Evolutionary conservation across 2,113 vertebrate genomes (phyloP).

Genomic region (Pongo abelii): DNA sequence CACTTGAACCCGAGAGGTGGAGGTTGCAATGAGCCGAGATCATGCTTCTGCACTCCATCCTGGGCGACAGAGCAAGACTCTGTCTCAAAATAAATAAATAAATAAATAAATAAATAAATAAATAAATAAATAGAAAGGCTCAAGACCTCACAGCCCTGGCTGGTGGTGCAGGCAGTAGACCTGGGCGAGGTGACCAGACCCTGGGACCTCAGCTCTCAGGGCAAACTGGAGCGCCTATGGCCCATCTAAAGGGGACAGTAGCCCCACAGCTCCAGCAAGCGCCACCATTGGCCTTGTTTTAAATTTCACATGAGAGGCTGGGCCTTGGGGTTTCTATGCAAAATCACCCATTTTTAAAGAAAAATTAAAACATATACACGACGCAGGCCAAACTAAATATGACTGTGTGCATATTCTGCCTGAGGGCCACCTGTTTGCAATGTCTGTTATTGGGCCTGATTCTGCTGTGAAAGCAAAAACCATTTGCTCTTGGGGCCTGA

Average conservation of each 20-base stretch:
- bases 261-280: not conserved
- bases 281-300: not conserved
- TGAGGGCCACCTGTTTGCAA: not conserved
- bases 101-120: no score
- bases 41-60: no score
- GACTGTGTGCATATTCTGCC: slow-evolving; percentile 29
- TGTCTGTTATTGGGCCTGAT: not conserved
- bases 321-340: slow-evolving; percentile 1
- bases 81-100: no score
- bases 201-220: not conserved
- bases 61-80: no score
- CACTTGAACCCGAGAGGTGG: no score
- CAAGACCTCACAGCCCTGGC: rapidly evolving
- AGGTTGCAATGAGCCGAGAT: no score
- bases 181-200: not conserved
- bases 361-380: slow-evolving; percentile 10
- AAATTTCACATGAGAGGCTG: not conserved
- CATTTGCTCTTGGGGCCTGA: not conserved
- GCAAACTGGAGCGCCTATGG: not conserved
- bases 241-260: not conserved
- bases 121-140: no score
- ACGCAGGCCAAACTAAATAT: slow-evolving; percentile 20
- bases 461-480: slow-evolving; percentile 1
- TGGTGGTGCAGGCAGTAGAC: not conserved
- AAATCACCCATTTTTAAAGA: slow-evolving; percentile 31